A percentile compares a stretch with the other conserved stretches of the same genome.
Conservation (phyloP, 2,113 vertebrate species). For the Lagopus leucura region DNA sequence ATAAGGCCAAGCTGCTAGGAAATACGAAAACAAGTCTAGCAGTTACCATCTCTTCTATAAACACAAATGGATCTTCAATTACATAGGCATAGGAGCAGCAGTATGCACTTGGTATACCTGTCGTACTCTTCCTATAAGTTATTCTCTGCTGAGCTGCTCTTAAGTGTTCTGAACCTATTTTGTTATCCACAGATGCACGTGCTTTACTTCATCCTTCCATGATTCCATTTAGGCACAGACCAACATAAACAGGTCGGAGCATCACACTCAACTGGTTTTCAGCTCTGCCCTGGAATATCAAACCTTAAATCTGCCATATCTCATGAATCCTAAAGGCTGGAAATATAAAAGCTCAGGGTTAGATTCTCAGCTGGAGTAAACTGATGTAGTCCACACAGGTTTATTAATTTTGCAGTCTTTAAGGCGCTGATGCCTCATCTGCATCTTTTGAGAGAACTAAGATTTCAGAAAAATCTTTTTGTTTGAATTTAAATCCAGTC, state of each 20-base stretch:
- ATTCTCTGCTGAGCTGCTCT: background rate
- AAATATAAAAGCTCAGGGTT: background rate
- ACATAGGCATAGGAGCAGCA: background rate
- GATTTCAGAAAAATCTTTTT: background rate
- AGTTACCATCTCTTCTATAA: background rate
- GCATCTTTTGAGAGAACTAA: background rate
- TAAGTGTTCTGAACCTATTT: background rate
- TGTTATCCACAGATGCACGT: background rate
- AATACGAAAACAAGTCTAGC: background rate
- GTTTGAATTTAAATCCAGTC: background rate
- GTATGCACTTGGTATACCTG: background rate
- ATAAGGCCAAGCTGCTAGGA: background rate
- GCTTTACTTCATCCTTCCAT: background rate
- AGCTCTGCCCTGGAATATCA: background rate
- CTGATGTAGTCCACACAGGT: rapidly evolving
- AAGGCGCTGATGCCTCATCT: background rate
- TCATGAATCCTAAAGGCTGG: background rate
- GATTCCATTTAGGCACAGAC: background rate
- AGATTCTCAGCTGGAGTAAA: background rate
- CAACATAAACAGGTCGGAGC: background rate
- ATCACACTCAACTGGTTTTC: rapidly evolving
- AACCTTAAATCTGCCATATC: background rate
- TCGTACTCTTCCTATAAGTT: background rate
- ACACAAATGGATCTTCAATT: background rate
- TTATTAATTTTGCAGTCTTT: background rate